Percentiles rank a stretch among this genome's conserved stretches.
phyloP scores from a whole-genome alignment of 1,140 invertebrate species.

The Bombus confusus region DNA sequence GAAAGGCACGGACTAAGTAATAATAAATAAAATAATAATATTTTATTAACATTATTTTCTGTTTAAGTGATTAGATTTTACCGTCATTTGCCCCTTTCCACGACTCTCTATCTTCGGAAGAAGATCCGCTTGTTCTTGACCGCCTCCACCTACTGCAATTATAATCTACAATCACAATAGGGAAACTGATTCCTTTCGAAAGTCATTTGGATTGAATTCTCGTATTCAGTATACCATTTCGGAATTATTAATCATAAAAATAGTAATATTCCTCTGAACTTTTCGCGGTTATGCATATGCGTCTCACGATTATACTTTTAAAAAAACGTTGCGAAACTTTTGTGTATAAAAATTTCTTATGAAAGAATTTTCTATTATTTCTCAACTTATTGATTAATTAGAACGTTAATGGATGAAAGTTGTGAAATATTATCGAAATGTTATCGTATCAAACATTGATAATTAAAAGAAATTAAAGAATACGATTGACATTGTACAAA shows the following conservation, averaged over 20 bases:
- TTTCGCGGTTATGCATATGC: not conserved
- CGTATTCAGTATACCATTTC: constrained; percentile 37
- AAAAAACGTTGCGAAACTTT: not conserved
- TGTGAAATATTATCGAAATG: not conserved
- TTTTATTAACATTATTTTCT: too few species aligned
- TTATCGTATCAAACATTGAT: too few species aligned
- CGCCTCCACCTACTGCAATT: constrained; percentile 82
- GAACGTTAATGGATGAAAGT: not conserved
- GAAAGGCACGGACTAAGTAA: too few species aligned
- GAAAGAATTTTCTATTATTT: not conserved
- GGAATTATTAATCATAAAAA: not conserved
- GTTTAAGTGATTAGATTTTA: constrained; percentile 52
- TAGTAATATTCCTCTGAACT: too few species aligned
- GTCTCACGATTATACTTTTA: not conserved
- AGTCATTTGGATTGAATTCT: constrained; percentile 33
- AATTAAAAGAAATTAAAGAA: too few species aligned
- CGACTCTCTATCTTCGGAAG: constrained; percentile 81
- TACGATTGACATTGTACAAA: too few species aligned
- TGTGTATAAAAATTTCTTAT: not conserved
- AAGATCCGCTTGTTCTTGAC: constrained; percentile 75
- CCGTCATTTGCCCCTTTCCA: constrained; percentile 80
- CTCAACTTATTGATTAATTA: not conserved
- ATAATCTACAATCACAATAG: constrained; percentile 80
- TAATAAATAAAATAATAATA: too few species aligned
- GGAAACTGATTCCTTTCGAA: constrained; percentile 66